Evolutionary conservation across 2,113 vertebrate species (phyloP).

Genomic region (Pagrus major): DNA sequence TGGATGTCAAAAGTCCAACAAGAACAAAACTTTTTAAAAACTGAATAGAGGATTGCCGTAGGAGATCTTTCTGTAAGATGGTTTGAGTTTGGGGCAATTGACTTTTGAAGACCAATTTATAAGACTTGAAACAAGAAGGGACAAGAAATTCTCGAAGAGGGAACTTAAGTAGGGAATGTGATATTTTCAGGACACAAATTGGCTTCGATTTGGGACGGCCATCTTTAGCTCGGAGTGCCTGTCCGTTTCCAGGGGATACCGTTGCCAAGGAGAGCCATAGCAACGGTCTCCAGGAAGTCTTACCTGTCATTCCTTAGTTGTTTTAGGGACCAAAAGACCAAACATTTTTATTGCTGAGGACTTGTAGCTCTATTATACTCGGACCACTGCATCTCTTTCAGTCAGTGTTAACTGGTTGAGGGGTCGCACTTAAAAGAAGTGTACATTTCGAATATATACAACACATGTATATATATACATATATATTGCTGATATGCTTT

Average conservation of each 20-base stretch:
- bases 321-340: conserved; percentile 99
- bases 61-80: conserved; percentile 76
- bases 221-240: conserved; percentile 93
- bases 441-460: conserved; percentile 87
- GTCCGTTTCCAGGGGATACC: conserved; percentile 91
- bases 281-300: conserved; percentile 92
- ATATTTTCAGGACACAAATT: conserved; percentile 85
- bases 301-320: conserved; percentile 99
- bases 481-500: conserved; percentile 90
- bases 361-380: conserved; percentile 96
- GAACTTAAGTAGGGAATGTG: conserved; percentile 79
- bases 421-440: conserved; percentile 91
- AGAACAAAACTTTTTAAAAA: conserved; percentile 75
- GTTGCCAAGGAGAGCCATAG: conserved; percentile 89
- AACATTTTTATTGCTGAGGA: conserved; percentile 98
- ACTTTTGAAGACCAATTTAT: conserved; percentile 82
- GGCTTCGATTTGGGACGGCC: conserved; percentile 82
- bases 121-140: conserved; percentile 72
- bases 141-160: conserved; percentile 64
- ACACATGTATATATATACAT: conserved; percentile 87
- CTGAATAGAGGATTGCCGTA: conserved; percentile 74
- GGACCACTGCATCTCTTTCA: conserved; percentile 92
- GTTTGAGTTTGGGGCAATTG: conserved; percentile 69
- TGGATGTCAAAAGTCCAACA: conserved; percentile 73
- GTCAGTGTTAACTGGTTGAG: conserved; percentile 92